Evolutionary conservation across 2,113 vertebrate species (phyloP), one percentile per base, ranked within the genome.

Genomic region (Centrocercus urophasianus): DNA sequence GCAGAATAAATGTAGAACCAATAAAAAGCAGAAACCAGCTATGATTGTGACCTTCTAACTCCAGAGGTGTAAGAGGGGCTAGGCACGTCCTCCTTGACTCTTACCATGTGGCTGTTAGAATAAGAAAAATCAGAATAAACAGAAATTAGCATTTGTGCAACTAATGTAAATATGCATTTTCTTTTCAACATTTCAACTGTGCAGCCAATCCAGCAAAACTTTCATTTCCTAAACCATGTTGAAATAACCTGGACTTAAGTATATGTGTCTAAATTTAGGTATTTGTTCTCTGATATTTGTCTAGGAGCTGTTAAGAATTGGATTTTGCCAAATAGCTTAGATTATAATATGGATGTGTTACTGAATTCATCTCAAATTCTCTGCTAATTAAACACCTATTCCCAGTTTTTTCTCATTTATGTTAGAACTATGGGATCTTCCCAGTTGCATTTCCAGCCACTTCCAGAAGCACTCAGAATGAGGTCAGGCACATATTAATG

Each of bases 101-200:
- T 42, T 92, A 71, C 36, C 45, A 43, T 2, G 1, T 22, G 47
- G 8, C 40, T 84, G 77, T 38, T 93, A 86, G 81, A 94, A 61
- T 82, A 75, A 81, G 85, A 67, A 93, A 92, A 92, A 57, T 38
- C 15, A 72, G 72, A 83, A 66, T 60, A 88, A 89, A 63, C 80
- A 91, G 18, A 77, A 94, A 36, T 72, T 94, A 95, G 86, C 48
- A 86, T 93, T 95, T 91, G 48, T 88, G 84, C 52, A 90, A 42
- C 50, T 63, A 88, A 30, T 69, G 73, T 54, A 93, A 93, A 90
- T 28, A 80, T 11, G n/a, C 18, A 6, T 88, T 81, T 92, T 81
- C 60, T 74, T 78, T 86, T 71, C 47, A 60, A 69, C 27, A 25
- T 40, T 88, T 90, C 61, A 79, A 27, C 34, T 27, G 22, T 30